These are phyloP conservation scores for Cyphotilapia sp. DNA, from an alignment of 2,113 vertebrate genomes.

Conservation along the genomic window DNA sequence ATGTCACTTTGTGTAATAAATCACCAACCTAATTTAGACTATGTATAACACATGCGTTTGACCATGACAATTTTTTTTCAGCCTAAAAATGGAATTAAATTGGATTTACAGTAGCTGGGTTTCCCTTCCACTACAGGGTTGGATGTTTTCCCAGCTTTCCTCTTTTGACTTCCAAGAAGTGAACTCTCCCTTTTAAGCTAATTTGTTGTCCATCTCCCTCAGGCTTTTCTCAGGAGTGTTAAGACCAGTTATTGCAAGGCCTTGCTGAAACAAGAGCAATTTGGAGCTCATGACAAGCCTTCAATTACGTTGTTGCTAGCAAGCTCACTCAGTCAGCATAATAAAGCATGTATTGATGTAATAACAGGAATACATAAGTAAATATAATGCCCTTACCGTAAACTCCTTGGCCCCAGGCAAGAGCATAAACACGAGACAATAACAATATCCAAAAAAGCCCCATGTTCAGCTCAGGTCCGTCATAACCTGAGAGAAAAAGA, in stretches of 20 bases:
- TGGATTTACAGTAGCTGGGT: constrained; percentile 11
- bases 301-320: constrained; percentile 12
- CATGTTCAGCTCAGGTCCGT: constrained; percentile 75
- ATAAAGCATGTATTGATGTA: neutral
- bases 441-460: constrained; percentile 78
- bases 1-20: neutral
- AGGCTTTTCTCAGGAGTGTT: constrained; percentile 25
- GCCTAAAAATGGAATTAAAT: neutral
- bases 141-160: constrained; percentile 37
- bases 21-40: neutral
- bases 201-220: constrained; percentile 28
- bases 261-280: neutral
- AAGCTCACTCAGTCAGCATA: neutral
- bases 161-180: constrained; percentile 17
- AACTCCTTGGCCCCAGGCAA: constrained; percentile 71
- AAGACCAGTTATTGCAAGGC: constrained; percentile 11
- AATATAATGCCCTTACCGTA: constrained; percentile 67
- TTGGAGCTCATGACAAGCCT: neutral
- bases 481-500: constrained; percentile 66
- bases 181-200: constrained; percentile 36
- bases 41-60: neutral
- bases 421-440: constrained; percentile 65
- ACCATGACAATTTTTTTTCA: neutral
- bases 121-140: neutral
- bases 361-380: neutral